Base-by-base conservation (phyloP, 2,888 invertebrate genomes). In the Hofmannophila pseudospretella region DNA sequence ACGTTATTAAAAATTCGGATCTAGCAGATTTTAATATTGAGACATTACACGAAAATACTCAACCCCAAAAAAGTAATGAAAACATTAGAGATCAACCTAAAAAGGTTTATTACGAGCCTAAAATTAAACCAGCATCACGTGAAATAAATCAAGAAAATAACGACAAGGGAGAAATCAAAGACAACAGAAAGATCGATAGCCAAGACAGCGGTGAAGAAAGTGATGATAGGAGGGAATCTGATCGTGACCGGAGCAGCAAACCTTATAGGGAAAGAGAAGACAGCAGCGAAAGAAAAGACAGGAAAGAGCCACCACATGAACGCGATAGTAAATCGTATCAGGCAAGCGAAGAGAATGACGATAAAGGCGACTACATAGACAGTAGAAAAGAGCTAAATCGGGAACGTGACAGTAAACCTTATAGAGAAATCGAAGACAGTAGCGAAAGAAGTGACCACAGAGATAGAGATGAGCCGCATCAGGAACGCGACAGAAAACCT, bases 1-100 rank as follows among this genome's bases (percentile, higher is more conserved):
- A 44, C 22, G 45, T 58, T 20, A 64, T 79, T 12, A 62, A 68
- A 44, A 51, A 50, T 20, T 58, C 67, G 2, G 55, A 67, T 32
- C 54, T 84, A 54, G 81, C 80, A 25, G 71, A 82, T 54, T 82
- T 77, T 41, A 70, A 72, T 34, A 74, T 82, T 35, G 67, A 78
- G 57, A 76, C 80, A 1, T 45, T 67, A 23, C 84, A 84, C 48
- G 57, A 54, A 9, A 47, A 45, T 32, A 35, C 33, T n/a, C 25
- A 34, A 31, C 41, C 31, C 14, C 26, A 26, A 10, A 31, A 29
- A 32, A 31, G 34, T 19, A 20, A n/a, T 25, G 22, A 25, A 8
- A 13, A 34, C 26, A 28, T 34, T 12, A 4, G 38, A 35, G 36
- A 35, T 26, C 32, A 39, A 12, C 30, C 38, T 14, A 45, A 45